Conservation (phyloP, 2,888 invertebrate genomes). For the Timema cristinae region DNA sequence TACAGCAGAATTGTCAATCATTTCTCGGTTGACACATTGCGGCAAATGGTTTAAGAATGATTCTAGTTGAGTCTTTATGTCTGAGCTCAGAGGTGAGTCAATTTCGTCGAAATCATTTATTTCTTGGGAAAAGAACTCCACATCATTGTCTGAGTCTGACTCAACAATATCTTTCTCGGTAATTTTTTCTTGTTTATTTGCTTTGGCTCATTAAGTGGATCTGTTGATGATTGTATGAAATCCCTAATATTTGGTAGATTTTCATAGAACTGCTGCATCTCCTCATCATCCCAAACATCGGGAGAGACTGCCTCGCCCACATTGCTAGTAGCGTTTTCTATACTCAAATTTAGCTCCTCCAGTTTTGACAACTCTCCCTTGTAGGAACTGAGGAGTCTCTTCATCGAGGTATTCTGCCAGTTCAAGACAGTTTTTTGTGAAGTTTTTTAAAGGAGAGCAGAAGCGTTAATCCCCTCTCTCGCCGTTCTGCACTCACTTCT, state of each 20-base stretch:
- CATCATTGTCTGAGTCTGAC: slow-evolving; percentile 39
- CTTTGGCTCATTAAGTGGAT: background rate
- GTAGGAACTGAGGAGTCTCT: slow-evolving; percentile 63
- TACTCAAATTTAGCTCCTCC: slow-evolving; percentile 10
- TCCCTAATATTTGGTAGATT: slow-evolving; percentile 86
- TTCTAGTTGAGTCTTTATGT: slow-evolving; percentile 65
- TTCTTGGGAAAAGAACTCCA: slow-evolving; percentile 52
- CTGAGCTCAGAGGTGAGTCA: slow-evolving; percentile 51
- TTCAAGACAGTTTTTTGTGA: slow-evolving; percentile 67
- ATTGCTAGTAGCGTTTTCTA: background rate
- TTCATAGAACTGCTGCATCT: slow-evolving; percentile 90
- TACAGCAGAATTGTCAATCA: slow-evolving; percentile 92
- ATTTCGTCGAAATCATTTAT: slow-evolving; percentile 42
- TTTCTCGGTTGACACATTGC: slow-evolving; percentile 90
- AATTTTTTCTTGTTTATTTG: background rate
- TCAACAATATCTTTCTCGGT: background rate
- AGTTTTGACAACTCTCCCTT: background rate
- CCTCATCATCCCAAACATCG: slow-evolving; percentile 85
- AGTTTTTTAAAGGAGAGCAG: slow-evolving; percentile 75
- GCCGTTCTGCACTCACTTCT: slow-evolving; percentile 83
- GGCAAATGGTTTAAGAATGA: slow-evolving; percentile 81
- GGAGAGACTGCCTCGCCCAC: slow-evolving; percentile 36
- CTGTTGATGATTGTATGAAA: slow-evolving; percentile 45
- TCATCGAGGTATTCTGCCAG: slow-evolving; percentile 86
- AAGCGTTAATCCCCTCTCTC: slow-evolving; percentile 75